These are phyloP conservation scores for Hanleya hanleyi DNA, from an alignment of 2,888 invertebrate species.

Conservation along the genomic window DNA sequence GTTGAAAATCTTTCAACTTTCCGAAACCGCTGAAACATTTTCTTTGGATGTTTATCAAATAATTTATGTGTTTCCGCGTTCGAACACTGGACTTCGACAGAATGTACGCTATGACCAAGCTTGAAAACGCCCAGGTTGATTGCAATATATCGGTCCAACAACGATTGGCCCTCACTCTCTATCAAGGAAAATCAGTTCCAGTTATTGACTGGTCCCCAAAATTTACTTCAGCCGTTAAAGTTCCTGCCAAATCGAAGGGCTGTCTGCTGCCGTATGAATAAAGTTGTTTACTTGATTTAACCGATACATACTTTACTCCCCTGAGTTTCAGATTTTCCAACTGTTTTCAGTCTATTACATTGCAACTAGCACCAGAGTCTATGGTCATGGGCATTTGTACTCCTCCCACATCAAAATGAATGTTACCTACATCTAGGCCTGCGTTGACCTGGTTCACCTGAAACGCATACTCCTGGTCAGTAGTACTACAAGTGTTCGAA, in stretches of 20 bases:
- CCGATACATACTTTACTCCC: constrained; percentile 20
- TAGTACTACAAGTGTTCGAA: too few species aligned
- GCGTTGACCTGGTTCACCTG: not conserved
- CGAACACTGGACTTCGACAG: not conserved
- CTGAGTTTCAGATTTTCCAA: constrained; percentile 25
- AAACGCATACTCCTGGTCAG: too few species aligned
- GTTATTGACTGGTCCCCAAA: not conserved
- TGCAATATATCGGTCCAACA: constrained; percentile 2
- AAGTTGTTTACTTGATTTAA: constrained; percentile 13
- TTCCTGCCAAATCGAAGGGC: constrained; percentile 6
- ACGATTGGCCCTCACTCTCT: constrained; percentile 14
- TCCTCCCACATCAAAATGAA: constrained; percentile 6
- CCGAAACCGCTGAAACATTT: not conserved
- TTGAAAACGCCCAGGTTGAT: not conserved
- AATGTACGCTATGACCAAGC: not conserved
- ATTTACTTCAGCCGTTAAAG: constrained; percentile 14
- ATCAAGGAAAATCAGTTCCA: constrained; percentile 25
- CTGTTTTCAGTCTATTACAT: constrained; percentile 17
- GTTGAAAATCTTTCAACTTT: constrained; percentile 3
- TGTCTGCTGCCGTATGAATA: constrained; percentile 26
- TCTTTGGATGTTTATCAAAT: not conserved
- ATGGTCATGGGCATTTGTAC: constrained; percentile 14
- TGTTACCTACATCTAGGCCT: not conserved
- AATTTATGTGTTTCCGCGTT: not conserved
- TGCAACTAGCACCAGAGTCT: constrained; percentile 30